These are phyloP conservation scores for Nomia melanderi DNA, from an alignment of 1,140 invertebrate species.

Conservation along the genomic window DNA sequence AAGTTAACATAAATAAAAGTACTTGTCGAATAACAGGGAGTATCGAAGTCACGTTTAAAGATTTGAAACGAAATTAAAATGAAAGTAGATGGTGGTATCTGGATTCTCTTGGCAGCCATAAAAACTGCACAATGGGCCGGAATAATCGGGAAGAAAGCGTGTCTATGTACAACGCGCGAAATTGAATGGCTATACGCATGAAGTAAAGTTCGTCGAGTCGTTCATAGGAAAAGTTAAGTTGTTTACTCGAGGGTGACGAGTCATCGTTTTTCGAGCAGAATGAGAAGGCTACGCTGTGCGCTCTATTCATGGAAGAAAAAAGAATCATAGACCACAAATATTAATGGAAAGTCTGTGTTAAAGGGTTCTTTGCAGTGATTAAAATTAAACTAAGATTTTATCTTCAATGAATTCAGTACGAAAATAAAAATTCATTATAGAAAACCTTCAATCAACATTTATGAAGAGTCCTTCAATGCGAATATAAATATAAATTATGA, in stretches of 20 bases:
- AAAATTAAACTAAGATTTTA: no score
- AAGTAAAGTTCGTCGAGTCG: slow-evolving; percentile 40
- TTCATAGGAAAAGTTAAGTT: slow-evolving; percentile 53
- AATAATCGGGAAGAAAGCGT: slow-evolving; percentile 37
- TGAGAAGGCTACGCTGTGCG: not conserved
- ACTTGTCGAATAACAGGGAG: no score
- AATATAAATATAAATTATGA: no score
- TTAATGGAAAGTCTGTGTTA: no score
- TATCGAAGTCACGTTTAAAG: no score
- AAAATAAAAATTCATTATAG: no score
- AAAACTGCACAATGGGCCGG: not conserved
- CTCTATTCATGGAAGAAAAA: not conserved
- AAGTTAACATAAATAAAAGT: no score
- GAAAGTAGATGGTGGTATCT: not conserved
- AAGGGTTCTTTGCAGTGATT: no score
- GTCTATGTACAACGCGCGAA: slow-evolving; percentile 36
- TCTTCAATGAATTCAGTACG: no score
- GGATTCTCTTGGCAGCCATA: not conserved
- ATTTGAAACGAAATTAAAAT: not conserved
- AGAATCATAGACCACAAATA: no score
- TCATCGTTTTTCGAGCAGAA: not conserved
- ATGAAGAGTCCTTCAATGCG: no score
- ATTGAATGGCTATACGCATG: slow-evolving; percentile 48
- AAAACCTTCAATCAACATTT: no score
- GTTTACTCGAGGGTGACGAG: slow-evolving; percentile 36